Evolutionary conservation across 2,797 vertebrate genomes (phyloP).

Genomic region (Melanotaenia trifasciata): DNA sequence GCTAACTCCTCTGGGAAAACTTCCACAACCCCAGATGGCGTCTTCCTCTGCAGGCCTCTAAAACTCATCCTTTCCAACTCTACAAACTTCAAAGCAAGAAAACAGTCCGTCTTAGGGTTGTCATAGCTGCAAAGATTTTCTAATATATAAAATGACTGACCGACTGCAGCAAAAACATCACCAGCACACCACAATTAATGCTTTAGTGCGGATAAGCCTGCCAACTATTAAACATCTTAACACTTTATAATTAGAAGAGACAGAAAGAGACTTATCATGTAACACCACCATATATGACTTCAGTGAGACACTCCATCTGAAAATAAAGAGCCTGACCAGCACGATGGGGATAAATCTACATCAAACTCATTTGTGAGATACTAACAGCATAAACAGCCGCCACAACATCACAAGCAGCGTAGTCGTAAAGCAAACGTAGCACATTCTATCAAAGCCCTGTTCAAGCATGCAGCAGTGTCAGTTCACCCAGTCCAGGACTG

Average conservation of each 20-base stretch:
- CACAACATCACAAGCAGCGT: conserved; percentile 29
- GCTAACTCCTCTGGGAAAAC: conserved; percentile 42
- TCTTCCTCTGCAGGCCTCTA: conserved; percentile 30
- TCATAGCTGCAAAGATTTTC: conserved; percentile 3
- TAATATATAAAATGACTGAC: conserved; percentile 8
- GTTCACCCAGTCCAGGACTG: conserved; percentile 6
- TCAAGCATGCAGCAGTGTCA: conserved; percentile 20
- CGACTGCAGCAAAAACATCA: conserved; percentile 23
- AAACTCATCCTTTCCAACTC: conserved; percentile 22
- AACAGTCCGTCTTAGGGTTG: not conserved
- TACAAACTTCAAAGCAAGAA: conserved; percentile 10
- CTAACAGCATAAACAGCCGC: conserved; percentile 9
- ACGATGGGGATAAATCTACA: conserved; percentile 46
- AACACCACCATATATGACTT: conserved; percentile 60
- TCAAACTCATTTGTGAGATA: conserved; percentile 57
- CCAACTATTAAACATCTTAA: conserved; percentile 36
- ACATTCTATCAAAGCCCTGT: conserved; percentile 20
- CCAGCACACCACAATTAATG: conserved; percentile 35
- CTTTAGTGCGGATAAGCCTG: conserved; percentile 32
- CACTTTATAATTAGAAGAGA: conserved; percentile 48
- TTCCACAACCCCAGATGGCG: conserved; percentile 48
- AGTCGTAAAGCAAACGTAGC: conserved; percentile 41
- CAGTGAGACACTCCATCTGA: conserved; percentile 37
- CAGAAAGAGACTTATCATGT: conserved; percentile 58
- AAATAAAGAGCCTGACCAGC: conserved; percentile 42